Conservation (phyloP, 2,888 invertebrate species). For the Cephus pulcher region DNA sequence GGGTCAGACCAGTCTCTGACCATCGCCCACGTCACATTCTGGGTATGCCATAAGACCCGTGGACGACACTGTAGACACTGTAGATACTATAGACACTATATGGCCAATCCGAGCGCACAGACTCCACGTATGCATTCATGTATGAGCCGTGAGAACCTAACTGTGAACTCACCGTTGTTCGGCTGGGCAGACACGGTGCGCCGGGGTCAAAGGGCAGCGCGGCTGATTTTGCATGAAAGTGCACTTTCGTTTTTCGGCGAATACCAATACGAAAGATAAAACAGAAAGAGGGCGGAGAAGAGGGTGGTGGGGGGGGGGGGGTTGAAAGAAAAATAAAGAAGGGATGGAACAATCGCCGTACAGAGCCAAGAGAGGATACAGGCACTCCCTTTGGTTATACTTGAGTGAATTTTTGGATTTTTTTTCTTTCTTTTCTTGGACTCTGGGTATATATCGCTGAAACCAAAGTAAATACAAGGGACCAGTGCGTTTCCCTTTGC, state of each 20-base stretch:
- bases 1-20: constrained; percentile 16
- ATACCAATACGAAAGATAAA: constrained; percentile 25
- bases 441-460: constrained; percentile 28
- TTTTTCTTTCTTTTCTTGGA: neutral
- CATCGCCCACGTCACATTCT: constrained; percentile 33
- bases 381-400: no score
- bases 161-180: constrained; percentile 58
- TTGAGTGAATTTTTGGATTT: no score
- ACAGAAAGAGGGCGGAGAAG: neutral
- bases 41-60: no score
- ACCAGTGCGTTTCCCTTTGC: no score
- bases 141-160: constrained; percentile 63
- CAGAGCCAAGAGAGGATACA: neutral
- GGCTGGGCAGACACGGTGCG: constrained; percentile 24
- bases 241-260: constrained; percentile 37
- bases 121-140: constrained; percentile 50
- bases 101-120: constrained; percentile 8
- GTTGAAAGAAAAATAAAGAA: constrained; percentile 23
- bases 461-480: no score
- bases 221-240: constrained; percentile 49
- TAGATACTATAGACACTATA: no score
- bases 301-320: neutral
- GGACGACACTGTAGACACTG: no score
- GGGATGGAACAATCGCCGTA: constrained; percentile 11
- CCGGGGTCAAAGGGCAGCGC: constrained; percentile 55